These are phyloP conservation scores for Cephus runcator DNA, from an alignment of 2,888 invertebrate genomes.

Conservation along the genomic window DNA sequence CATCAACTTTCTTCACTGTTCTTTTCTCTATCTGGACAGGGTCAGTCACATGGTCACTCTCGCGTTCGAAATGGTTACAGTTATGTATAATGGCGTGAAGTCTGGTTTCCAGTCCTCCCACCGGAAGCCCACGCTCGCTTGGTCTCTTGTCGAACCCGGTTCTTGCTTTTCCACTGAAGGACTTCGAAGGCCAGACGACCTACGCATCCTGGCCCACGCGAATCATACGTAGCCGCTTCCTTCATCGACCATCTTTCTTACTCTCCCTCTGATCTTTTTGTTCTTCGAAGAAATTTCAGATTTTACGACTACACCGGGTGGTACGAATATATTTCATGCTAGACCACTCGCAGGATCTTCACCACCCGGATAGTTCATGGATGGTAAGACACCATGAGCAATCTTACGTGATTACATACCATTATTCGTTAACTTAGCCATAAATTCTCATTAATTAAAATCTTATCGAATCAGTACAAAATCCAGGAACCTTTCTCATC, in stretches of 20 bases:
- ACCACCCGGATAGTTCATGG: neutral
- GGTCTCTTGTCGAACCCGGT: constrained; percentile 32
- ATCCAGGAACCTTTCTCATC: neutral
- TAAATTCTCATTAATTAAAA: neutral
- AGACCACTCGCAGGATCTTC: neutral
- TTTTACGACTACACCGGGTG: neutral
- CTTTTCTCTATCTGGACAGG: neutral
- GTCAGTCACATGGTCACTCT: constrained; percentile 19
- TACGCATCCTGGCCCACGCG: constrained; percentile 43
- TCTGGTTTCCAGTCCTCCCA: constrained; percentile 44
- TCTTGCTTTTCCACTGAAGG: constrained; percentile 43
- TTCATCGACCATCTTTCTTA: neutral
- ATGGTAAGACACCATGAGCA: neutral
- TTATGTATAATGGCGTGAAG: constrained; percentile 34
- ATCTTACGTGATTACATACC: neutral
- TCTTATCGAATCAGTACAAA: neutral
- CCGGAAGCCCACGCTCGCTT: constrained; percentile 37
- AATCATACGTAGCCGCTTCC: neutral
- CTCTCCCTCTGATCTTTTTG: neutral
- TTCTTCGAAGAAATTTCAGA: neutral
- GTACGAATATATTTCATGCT: neutral
- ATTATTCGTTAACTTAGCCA: neutral
- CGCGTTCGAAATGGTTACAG: constrained; percentile 30
- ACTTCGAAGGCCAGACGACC: constrained; percentile 52
- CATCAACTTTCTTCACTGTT: neutral